Evolutionary conservation across 2,113 vertebrate species (phyloP).

Genomic region (Lanius ludovicianus): DNA sequence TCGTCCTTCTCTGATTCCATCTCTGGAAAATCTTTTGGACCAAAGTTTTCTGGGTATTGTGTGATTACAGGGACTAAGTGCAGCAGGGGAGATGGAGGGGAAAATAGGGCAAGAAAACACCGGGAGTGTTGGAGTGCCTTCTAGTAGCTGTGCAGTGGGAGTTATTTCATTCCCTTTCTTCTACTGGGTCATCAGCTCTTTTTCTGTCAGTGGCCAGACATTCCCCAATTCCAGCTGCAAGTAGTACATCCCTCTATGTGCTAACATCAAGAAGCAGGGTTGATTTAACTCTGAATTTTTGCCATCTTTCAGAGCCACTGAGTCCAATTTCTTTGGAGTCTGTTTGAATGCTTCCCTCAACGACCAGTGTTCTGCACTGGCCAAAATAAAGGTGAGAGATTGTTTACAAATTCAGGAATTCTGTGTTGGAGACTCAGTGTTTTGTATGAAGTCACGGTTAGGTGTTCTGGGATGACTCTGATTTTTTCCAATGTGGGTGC

Average conservation of each 20-base stretch:
- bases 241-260: not conserved
- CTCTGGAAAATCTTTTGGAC: not conserved
- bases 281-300: not conserved
- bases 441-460: not conserved
- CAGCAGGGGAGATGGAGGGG: not conserved
- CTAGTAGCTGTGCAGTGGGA: not conserved
- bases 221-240: not conserved
- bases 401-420: not conserved
- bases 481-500: not conserved
- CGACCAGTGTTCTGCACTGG: not conserved
- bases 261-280: not conserved
- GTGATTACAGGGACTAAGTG: not conserved
- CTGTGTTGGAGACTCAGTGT: not conserved
- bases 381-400: not conserved
- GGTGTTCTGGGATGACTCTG: not conserved
- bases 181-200: not conserved
- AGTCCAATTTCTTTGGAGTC: not conserved
- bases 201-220: not conserved
- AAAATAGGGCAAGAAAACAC: not conserved
- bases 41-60: not conserved
- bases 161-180: not conserved
- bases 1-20: not conserved
- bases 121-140: not conserved
- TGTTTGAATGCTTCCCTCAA: not conserved
- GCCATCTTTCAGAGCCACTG: not conserved